phyloP scores from a whole-genome alignment of 1,140 invertebrate genomes.

The Zophobas atratus region DNA sequence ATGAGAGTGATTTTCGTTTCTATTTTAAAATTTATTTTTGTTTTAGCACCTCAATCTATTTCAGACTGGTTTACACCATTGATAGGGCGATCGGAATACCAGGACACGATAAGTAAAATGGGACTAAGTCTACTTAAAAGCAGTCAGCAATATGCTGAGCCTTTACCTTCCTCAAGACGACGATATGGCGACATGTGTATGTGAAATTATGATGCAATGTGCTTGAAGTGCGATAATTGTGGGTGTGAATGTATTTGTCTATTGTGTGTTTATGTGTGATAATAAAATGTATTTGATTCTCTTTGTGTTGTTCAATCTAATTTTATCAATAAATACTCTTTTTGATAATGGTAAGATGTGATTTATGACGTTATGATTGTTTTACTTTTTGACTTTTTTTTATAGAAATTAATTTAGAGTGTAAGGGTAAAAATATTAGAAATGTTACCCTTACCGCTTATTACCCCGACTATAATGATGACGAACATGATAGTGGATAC shows the following conservation, averaged over 20 bases:
- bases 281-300: constrained; percentile 35
- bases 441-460: constrained; percentile 71
- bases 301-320: background rate
- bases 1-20: constrained; percentile 7
- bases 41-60: constrained; percentile 67
- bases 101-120: constrained; percentile 72
- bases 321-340: background rate
- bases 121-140: constrained; percentile 73
- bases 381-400: background rate
- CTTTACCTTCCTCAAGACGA: constrained; percentile 72
- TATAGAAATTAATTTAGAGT: constrained; percentile 64
- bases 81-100: constrained; percentile 74
- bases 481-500: constrained; percentile 65
- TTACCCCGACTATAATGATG: constrained; percentile 69
- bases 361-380: no score
- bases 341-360: constrained; percentile 52
- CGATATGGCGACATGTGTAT: constrained; percentile 70
- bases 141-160: constrained; percentile 74
- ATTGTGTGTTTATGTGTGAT: background rate
- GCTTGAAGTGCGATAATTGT: constrained; percentile 11
- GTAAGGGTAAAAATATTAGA: constrained; percentile 62
- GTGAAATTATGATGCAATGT: constrained; percentile 51
- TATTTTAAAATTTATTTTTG: constrained; percentile 3
- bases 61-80: constrained; percentile 69
- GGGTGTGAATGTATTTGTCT: constrained; percentile 1